Evolutionary conservation across 1,140 invertebrate species (phyloP), one percentile per base, ranked within the genome.

Genomic region (Cherax quadricarinatus): DNA sequence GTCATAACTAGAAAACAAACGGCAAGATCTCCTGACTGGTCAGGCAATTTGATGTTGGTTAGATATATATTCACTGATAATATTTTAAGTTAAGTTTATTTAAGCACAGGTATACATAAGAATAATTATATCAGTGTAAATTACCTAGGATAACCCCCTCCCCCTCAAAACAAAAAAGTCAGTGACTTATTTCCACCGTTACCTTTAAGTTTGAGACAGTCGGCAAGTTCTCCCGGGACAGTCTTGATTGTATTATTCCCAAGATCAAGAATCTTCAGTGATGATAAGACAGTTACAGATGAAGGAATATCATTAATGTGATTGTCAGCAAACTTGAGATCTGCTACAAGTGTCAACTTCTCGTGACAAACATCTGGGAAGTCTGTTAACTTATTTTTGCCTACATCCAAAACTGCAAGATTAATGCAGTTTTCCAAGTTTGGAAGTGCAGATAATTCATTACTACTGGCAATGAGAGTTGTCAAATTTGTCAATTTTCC

Each of bases 231-330:
- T 51, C 96, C 96, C 49, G 97, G 97, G 6, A 97, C 94, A 6
- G 94, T 94, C 84, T 95, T 96, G 41, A 98, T 94, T 89, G 95
- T 95, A 95, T 98, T 98, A 14, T 96, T 95, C 12, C 96, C 95
- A 4, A 98, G 94, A 95, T 98, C 97, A 62, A 98, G 95, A 49
- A 96, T 95, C 94, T 97, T 98, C 66, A 98, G 94, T 18, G 96
- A 95, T 18, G 96, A 94, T 51, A 98, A 94, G 3, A 95, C 93
- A 21, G 94, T 95, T 24, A 98, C 96, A 85, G 95, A 95, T 24
- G 94, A 82, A 0, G 97, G 97, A 53, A 98, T 95, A 87, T 95
- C 94, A 80, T 95, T 95, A 90, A 98, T 97, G 88, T 95, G 93
- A 95, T 98, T 98, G 9, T 96, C 95, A 94, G 96, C 96, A 2